Evolutionary conservation across 2,888 invertebrate genomes (phyloP), one percentile per base, ranked within the genome.

Genomic region (Platycheirus rosarum): DNA sequence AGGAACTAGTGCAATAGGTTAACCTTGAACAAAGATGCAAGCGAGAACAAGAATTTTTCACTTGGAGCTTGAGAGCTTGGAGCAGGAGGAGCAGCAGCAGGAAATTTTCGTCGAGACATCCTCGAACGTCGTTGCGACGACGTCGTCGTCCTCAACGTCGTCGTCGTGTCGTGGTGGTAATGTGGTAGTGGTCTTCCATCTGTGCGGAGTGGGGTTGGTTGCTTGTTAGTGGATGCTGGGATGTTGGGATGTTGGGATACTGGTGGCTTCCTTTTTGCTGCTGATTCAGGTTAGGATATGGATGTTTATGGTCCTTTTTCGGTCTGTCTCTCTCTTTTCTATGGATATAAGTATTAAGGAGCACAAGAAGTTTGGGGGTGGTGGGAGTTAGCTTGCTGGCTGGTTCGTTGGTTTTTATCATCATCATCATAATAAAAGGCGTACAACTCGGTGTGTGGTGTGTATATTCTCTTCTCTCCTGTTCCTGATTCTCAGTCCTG

Each of bases 11-110:
- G 82, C 82, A 82, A 77, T 82, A 82, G 82, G 82, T 82, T 82
- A 82, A 82, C 82, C 82, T 82, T 82, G 82, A 82, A 82, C 77
- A 82, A 82, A 82, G 82, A 82, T 82, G 82, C 82, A 82, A 80
- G 82, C 77, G 77, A 77, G 82, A 65, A 82, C 70, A 76, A 76
- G 76, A 69, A 69, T 76, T 76, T 76, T 76, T 70, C 63, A 70
- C 62, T 82, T 5, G 1, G 23, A 57, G 57, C 40, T 32, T 40
- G 51, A 29, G 60, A 37, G 53, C 42, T 14, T 16, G 37, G n/a
- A 74, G 29, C 49, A 73, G 53, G 3, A 49, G 48, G 16, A 65
- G 20, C 13, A 42, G 29, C 7, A 68, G 71, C 35, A 73, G 71
- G 69, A 37, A 80, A 82, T 63, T 82, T 82, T 70, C 82, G 82